Base-by-base conservation (phyloP, 30 jellyfish, hydroid and myxozoan species). In the Pelagia noctiluca region DNA sequence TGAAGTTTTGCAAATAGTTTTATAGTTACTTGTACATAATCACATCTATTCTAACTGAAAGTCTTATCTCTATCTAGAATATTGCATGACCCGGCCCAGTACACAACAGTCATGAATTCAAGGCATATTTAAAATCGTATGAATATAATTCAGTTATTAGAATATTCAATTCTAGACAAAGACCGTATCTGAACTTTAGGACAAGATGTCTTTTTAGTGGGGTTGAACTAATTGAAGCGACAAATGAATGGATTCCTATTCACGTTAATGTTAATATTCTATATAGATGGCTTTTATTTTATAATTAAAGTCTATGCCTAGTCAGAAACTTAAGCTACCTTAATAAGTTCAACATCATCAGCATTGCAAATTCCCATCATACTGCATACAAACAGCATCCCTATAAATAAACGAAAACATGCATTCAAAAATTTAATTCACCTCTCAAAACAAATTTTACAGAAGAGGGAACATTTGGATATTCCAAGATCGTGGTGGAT, bases 301-400 rank as follows among this genome's bases (percentile, higher is more conserved):
- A 5, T 5, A 16, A 42, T 8, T 5, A 42, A 42, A 5, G 8
- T 42, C 16, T 8, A 8, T 42, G 8, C 12, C 8, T 5, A 16
- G 16, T 42, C 57, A 42, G 57, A 42, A 42, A 16, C 8, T 3
- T 48, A 13, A 2, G 16, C 5, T 72, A 85, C 95, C 84, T 85
- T 76, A 10, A 92, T 74, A 1, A 92, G 35, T 24, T 92, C 98
- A 25, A 87, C 30, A 62, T 92, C 96, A 75, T 79, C 80, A 23
- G 89, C 78, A 8, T 61, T 72, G 50, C 98, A 78, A 34, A 78
- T 77, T 3, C 92, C 95, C 86, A 92, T 70, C 72, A 92, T 35
- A 69, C 75, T 86, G 62, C 90, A 76, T 23, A 72, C 88, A 54
- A 87, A 78, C 31, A 92, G 84, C 78, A 92, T 34, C 24, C 80